A percentile compares a stretch with the other conserved stretches of the same genome.
Evolutionary conservation across 1,140 invertebrate genomes (phyloP).

Genomic region (Venustaconcha ellipsiformis): DNA sequence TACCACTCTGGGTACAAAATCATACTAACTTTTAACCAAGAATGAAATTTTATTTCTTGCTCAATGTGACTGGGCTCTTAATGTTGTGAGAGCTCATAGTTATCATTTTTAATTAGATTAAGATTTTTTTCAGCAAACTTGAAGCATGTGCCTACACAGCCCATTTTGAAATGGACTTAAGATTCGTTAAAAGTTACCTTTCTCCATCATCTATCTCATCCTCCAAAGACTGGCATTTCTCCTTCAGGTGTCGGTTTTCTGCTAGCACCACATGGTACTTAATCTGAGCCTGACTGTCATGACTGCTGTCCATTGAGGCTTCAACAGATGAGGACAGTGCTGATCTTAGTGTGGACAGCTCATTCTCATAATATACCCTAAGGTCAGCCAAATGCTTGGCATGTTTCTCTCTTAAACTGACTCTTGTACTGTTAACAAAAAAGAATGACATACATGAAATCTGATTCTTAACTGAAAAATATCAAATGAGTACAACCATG

Average conservation of each 20-base stretch:
- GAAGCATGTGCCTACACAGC: too few species aligned
- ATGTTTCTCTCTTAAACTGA: conserved; percentile 55
- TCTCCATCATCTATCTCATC: conserved; percentile 40
- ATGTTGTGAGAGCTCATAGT: too few species aligned
- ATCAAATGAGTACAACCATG: neutral
- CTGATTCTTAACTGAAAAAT: neutral
- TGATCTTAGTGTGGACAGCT: conserved; percentile 42
- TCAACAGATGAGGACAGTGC: conserved; percentile 30
- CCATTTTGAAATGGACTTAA: too few species aligned
- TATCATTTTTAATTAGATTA: too few species aligned
- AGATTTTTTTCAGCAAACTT: too few species aligned
- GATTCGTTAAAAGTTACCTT: conserved; percentile 24
- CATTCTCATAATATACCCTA: conserved; percentile 52
- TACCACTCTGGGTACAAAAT: too few species aligned
- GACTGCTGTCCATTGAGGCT: conserved; percentile 3
- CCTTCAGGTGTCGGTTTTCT: conserved; percentile 44
- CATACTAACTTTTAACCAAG: too few species aligned
- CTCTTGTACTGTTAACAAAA: conserved; percentile 26
- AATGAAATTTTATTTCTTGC: too few species aligned
- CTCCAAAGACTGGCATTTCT: conserved; percentile 33
- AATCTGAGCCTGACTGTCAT: conserved; percentile 10
- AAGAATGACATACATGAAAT: too few species aligned
- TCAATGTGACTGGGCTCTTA: too few species aligned
- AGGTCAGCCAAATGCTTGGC: conserved; percentile 53
- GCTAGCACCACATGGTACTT: conserved; percentile 20